Evolutionary conservation across 2,888 invertebrate species (phyloP), one percentile per base, ranked within the genome.

Genomic region (Apoda limacodes): DNA sequence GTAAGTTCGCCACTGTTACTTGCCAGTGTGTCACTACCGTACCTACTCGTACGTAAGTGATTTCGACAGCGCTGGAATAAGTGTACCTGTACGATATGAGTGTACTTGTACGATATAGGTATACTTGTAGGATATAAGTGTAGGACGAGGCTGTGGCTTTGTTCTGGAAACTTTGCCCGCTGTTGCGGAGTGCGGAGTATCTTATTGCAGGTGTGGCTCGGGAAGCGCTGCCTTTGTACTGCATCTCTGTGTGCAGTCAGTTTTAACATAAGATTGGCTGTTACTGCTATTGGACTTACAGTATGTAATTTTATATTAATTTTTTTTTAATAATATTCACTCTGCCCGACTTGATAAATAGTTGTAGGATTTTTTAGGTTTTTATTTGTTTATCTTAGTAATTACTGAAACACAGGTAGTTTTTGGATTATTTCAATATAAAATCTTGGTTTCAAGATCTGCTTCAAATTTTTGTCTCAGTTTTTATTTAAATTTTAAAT

Each of bases 11-110:
- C n/a, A n/a, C n/a, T n/a, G n/a, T 24, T 11, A n/a, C 25, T 9
- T 9, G 9, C n/a, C 9, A 9, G 13, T 17, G 3, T 22, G 25
- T 34, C 25, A 25, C 19, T 34, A 26, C 34, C 29, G 11, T 12
- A 25, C 20, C 11, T n/a, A 19, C 6, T 24, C 46, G 43, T 41
- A 45, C 45, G 50, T 63, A 71, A 70, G 66, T 69, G 70, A 72
- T 70, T 71, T 69, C 63, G 64, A 68, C 70, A 69, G 62, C 65
- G 60, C 58, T 52, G 57, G 50, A 65, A 67, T 68, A 68, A 56
- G 56, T 51, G 52, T 63, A 60, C 60, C 57, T 60, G 54, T 55
- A 55, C 44, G 34, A 39, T n/a, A n/a, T n/a, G n/a, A n/a, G n/a
- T n/a, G 52, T 63, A 60, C 60, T 57, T 60, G 54, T 55, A 55